Evolutionary conservation across 2,888 invertebrate species (phyloP).

Genomic region (Zhengitettix transpicula): DNA sequence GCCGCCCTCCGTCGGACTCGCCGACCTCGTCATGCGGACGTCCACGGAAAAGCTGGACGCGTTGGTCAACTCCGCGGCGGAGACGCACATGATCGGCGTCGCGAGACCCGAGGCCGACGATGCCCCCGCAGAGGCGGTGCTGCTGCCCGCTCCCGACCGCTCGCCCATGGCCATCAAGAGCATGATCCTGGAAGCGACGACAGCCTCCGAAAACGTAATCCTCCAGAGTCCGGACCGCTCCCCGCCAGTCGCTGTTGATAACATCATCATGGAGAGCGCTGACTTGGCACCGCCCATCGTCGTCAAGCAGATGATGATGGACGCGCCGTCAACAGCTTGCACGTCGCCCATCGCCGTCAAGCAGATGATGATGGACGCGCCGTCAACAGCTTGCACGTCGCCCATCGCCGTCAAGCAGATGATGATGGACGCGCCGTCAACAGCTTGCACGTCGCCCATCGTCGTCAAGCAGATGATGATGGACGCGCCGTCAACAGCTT

Average conservation of each 20-base stretch:
- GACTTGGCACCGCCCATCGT: too few species aligned
- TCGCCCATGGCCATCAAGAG: conserved; percentile 6
- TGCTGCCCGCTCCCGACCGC: too few species aligned
- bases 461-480: background rate
- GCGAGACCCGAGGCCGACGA: background rate
- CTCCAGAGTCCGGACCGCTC: too few species aligned
- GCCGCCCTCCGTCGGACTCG: background rate
- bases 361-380: conserved; percentile 5
- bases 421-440: background rate
- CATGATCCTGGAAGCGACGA: conserved; percentile 23
- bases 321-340: background rate
- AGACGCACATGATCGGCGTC: conserved; percentile 26
- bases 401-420: conserved; percentile 7
- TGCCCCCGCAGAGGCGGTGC: background rate
- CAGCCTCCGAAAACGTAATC: too few species aligned
- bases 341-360: conserved; percentile 8
- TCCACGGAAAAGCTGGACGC: conserved; percentile 32
- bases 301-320: too few species aligned
- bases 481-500: background rate
- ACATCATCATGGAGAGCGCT: too few species aligned
- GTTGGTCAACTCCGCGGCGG: conserved; percentile 38
- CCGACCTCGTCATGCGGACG: background rate
- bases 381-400: background rate
- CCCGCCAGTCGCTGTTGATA: too few species aligned
- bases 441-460: background rate